Evolutionary conservation across 2,888 invertebrate species (phyloP).

Genomic region (Drosophila testacea): DNA sequence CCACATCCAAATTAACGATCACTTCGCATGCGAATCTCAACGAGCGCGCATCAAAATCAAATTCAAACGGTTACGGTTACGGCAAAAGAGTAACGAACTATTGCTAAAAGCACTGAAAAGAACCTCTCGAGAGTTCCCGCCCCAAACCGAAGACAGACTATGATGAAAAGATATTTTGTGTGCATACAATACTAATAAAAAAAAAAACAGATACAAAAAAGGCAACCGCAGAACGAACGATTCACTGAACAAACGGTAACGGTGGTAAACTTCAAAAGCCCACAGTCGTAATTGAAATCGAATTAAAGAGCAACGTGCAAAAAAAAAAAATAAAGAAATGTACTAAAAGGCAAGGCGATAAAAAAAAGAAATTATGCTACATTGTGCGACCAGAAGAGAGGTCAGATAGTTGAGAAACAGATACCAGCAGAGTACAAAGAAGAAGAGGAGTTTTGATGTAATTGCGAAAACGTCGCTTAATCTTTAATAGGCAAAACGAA

Average conservation of each 20-base stretch:
- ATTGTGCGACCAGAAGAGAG: constrained; percentile 67
- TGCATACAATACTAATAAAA: constrained; percentile 60
- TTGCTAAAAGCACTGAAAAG: constrained; percentile 34
- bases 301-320: constrained; percentile 75
- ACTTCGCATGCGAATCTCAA: constrained; percentile 79
- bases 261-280: constrained; percentile 70
- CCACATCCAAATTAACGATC: constrained; percentile 61
- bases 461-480: constrained; percentile 55
- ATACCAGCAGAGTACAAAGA: constrained; percentile 18
- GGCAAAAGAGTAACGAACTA: constrained; percentile 61
- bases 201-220: constrained; percentile 21
- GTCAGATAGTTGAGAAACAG: constrained; percentile 43
- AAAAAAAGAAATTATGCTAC: constrained; percentile 80
- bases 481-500: constrained; percentile 50
- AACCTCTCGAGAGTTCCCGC: constrained; percentile 21
- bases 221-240: constrained; percentile 38
- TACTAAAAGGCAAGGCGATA: constrained; percentile 60
- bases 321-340: constrained; percentile 41
- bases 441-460: constrained; percentile 32
- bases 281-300: constrained; percentile 78
- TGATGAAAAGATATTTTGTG: constrained; percentile 66
- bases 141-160: constrained; percentile 30
- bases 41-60: constrained; percentile 77
- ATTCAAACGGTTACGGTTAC: constrained; percentile 64
- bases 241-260: constrained; percentile 55